phyloP scores from a whole-genome alignment of 2,113 vertebrate genomes.

The Colaptes auratus region DNA sequence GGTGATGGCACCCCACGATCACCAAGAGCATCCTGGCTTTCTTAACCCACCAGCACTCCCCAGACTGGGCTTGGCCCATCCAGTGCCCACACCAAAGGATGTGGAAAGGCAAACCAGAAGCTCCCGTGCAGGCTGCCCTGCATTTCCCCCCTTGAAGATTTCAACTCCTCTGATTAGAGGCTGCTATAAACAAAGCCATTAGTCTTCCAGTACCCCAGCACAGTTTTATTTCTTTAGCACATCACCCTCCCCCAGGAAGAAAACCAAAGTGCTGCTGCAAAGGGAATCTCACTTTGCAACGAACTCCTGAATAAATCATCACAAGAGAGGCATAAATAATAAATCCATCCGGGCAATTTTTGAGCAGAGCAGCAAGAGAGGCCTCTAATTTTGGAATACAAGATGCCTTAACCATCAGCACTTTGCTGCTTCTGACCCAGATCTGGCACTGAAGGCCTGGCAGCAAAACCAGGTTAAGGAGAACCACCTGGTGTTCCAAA shows the following conservation, averaged over 20 bases:
- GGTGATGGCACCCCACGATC: not conserved
- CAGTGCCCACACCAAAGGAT: fast-evolving
- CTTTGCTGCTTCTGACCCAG: not conserved
- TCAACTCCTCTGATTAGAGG: not conserved
- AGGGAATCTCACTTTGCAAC: not conserved
- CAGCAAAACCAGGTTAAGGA: not conserved
- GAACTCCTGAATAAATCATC: not conserved
- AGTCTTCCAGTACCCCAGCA: not conserved
- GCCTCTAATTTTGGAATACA: not conserved
- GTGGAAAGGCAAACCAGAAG: fast-evolving
- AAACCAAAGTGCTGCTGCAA: not conserved
- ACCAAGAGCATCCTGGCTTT: not conserved
- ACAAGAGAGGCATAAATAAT: conserved; percentile 12
- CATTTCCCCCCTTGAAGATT: not conserved
- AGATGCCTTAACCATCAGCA: not conserved
- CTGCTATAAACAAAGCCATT: not conserved
- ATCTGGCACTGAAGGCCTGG: not conserved
- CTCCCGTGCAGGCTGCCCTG: fast-evolving
- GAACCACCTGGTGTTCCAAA: not conserved
- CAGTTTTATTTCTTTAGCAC: not conserved
- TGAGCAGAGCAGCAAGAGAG: not conserved
- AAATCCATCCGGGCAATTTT: not conserved
- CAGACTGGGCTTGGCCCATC: not conserved
- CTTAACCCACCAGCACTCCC: not conserved
- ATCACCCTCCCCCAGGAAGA: not conserved